Evolutionary conservation across 2,888 invertebrate genomes (phyloP).

Genomic region (Epinotia bilunana): DNA sequence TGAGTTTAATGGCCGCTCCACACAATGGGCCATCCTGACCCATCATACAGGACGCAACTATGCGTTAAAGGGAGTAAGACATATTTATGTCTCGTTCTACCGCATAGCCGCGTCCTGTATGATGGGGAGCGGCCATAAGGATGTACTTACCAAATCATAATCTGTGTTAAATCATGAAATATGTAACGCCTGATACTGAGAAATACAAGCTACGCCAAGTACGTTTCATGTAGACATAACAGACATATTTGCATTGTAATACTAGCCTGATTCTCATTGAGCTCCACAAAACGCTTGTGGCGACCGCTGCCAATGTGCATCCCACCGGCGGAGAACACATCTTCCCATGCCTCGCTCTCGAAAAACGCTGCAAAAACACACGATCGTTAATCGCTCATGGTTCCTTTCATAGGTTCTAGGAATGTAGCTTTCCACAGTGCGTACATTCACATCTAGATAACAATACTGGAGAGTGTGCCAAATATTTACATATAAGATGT

Average conservation of each 20-base stretch:
- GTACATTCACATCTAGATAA: background rate
- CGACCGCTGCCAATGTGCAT: conserved; percentile 68
- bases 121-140: no score
- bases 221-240: no score
- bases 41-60: no score
- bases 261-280: conserved; percentile 64
- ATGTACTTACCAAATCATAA: no score
- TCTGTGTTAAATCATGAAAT: no score
- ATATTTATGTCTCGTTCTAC: no score
- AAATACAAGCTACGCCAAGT: no score
- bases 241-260: background rate
- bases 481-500: background rate
- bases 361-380: conserved; percentile 55
- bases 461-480: background rate
- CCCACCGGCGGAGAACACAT: conserved; percentile 63
- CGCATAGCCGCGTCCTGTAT: no score
- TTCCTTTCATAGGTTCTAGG: background rate
- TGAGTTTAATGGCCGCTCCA: no score
- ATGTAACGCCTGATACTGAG: no score
- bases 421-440: conserved; percentile 4
- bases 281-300: conserved; percentile 69
- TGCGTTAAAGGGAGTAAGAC: no score
- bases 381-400: background rate
- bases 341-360: conserved; percentile 65
- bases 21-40: no score